Evolutionary conservation across 2,797 vertebrate genomes (phyloP), one percentile per base, ranked within the genome.

Genomic region (Spheniscus humboldti): DNA sequence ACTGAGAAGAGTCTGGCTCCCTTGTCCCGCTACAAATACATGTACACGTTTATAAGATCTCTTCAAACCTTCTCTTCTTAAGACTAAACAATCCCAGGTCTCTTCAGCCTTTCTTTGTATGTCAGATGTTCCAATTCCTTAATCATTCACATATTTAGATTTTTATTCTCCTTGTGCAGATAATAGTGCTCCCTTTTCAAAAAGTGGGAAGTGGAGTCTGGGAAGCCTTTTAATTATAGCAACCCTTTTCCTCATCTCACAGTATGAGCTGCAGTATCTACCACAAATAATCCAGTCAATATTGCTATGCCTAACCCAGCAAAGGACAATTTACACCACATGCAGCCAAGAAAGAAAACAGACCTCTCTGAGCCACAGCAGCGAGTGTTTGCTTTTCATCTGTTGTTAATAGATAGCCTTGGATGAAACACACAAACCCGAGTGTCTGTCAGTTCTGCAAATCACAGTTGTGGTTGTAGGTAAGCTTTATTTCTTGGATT

Each of bases 161-260:
- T 68, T 89, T 79, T 80, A 76, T 96, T 94, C 56, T 90, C 25
- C 47, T 76, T 88, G 66, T 56, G 71, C 52, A 87, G 67, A 76
- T 89, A 89, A 56, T 63, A 92, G 48, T 41, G 50, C 18, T 80
- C 22, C 27, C 56, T 93, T 91, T 91, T 56, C 47, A 60, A 91
- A 94, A 96, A 86, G 37, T 94, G n/a, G 50, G 78, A 94, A 60
- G 48, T 88, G 53, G 72, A 87, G 72, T 80, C 81, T 94, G 64
- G 45, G 62, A 90, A 88, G 22, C 37, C 37, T 95, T 92, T 95
- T 94, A 92, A 92, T 94, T 94, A 72, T 50, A 80, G 64, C 85
- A 94, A 1, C 85, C 28, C 48, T 92, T 86, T 93, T 90, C 72
- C 52, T 95, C 57, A 47, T 94, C 48, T 91, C 72, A 43, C 85